Base-by-base conservation (phyloP, 2,888 invertebrate genomes). In the Caenorhabditis japonica region DNA sequence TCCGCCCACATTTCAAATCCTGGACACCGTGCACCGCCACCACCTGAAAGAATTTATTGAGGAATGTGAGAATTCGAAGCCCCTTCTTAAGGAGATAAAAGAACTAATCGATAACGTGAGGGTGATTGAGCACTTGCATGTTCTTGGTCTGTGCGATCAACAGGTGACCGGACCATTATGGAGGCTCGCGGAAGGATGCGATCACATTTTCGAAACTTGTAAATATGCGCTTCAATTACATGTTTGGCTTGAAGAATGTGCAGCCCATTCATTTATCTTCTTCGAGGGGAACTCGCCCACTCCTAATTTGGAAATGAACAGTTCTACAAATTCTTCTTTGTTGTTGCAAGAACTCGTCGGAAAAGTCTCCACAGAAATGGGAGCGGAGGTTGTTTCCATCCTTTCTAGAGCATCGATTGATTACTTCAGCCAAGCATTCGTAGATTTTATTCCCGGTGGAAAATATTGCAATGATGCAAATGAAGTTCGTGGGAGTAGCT, bases 91-190 rank as follows among this genome's bases (percentile, higher is more conserved):
- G 17, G n/a, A 34, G 2, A 46, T 46, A 2, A 3, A 19, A 46
- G 36, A 46, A 2, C 2, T 58, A 8, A 19, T 58, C 4, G 23
- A 44, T 7, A 36, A 33, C 19, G n/a, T 5, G 25, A 44, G 44
- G 21, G 17, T 46, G 13, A 15, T 25, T 8, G 34, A 19, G 1
- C 58, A 58, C 34, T 19, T 58, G n/a, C 44, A 46, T n/a, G 36
- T 58, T 5, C 38, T 58, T 2, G 58, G 58, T 3, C 15, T 58
- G 13, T 36, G 33, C 15, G 58, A 58, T 38, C 58, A 58, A 25
- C 10, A 46, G 58, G 23, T 58, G 19, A 58, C 58, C 2, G 58
- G 36, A 0, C 58, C 58, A 15, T 19, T 58, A 5, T 58, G 58
- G 46, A 27, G 58, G 13, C 21, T 58, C 4, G 17, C 58, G 3